These are phyloP conservation scores for Euzophera pinguis DNA, from an alignment of 2,888 invertebrate species.

Conservation along the genomic window DNA sequence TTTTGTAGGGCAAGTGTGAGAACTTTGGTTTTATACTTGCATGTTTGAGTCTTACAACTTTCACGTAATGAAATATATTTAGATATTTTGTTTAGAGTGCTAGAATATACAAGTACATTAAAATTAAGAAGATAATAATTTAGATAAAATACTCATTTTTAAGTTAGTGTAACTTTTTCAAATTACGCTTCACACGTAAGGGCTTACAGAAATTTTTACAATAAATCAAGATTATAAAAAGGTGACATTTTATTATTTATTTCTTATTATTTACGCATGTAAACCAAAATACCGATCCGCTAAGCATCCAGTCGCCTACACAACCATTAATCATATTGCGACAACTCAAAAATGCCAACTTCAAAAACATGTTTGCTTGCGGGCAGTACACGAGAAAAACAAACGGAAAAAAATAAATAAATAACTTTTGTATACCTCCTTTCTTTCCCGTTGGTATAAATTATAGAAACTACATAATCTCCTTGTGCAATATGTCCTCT, in stretches of 20 bases:
- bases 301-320: constrained; percentile 70
- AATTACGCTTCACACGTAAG: neutral
- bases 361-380: constrained; percentile 73
- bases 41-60: too few species aligned
- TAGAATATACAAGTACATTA: too few species aligned
- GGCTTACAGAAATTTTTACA: constrained; percentile 31
- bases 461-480: neutral
- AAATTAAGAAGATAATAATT: too few species aligned
- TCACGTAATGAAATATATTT: too few species aligned
- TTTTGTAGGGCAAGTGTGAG: too few species aligned
- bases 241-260: constrained; percentile 51
- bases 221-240: constrained; percentile 57
- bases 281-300: constrained; percentile 74
- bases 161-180: neutral
- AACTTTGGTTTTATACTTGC: too few species aligned
- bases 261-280: constrained; percentile 62
- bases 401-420: constrained; percentile 78
- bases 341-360: constrained; percentile 79
- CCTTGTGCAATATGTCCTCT: neutral
- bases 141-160: too few species aligned
- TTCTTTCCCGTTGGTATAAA: constrained; percentile 68
- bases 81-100: too few species aligned
- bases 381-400: constrained; percentile 77
- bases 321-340: constrained; percentile 73
- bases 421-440: constrained; percentile 79